Conservation (phyloP, 1,140 invertebrate genomes). For the Calephelis nemesis region DNA sequence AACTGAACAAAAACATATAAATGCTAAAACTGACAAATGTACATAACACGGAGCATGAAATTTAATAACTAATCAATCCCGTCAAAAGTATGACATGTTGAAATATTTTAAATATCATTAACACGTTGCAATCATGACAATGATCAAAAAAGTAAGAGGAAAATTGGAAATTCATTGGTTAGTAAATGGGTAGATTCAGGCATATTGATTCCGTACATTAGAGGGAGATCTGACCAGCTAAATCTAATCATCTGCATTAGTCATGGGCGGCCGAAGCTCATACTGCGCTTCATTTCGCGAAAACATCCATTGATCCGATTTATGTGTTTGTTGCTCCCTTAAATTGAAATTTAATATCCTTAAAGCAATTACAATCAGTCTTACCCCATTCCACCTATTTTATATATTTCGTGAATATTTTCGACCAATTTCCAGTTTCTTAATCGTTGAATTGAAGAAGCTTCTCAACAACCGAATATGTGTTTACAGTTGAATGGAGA, state of each 20-base stretch:
- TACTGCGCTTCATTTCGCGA: conserved; percentile 74
- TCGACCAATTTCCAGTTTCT: neutral
- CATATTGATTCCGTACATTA: conserved; percentile 17
- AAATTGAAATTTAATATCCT: conserved; percentile 40
- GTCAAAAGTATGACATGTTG: too few relatives aligned
- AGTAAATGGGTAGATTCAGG: neutral
- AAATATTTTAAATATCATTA: too few relatives aligned
- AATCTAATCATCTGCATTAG: conserved; percentile 76
- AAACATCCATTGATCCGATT: conserved; percentile 62
- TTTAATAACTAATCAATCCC: too few relatives aligned
- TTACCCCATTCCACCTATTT: neutral
- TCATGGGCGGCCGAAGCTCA: conserved; percentile 61
- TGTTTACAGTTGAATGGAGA: too few relatives aligned
- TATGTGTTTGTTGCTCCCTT: conserved; percentile 48
- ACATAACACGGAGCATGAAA: too few relatives aligned
- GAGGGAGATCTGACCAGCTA: conserved; percentile 57
- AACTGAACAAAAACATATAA: too few relatives aligned
- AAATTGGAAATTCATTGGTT: neutral
- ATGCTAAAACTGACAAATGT: too few relatives aligned
- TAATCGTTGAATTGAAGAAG: too few relatives aligned
- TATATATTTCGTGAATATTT: conserved; percentile 7
- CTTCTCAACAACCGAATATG: too few relatives aligned
- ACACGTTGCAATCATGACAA: too few relatives aligned
- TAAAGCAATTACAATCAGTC: conserved; percentile 17
- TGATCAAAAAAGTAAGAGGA: too few relatives aligned